phyloP scores from a whole-genome alignment of 2,113 vertebrate species.

The Enhydra lutris region DNA sequence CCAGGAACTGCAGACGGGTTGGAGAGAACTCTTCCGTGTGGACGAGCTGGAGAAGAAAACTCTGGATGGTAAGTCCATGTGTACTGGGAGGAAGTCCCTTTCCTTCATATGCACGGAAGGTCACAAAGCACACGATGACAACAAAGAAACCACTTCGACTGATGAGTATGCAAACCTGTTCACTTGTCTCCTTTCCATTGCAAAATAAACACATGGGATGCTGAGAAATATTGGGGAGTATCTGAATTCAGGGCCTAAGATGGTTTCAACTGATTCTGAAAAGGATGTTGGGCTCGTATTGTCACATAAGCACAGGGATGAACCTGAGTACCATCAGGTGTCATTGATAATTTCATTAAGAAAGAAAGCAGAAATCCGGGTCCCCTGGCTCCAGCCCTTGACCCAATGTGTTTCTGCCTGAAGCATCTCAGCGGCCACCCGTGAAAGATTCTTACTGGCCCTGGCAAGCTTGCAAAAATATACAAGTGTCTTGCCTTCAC shows the following conservation, averaged over 20 bases:
- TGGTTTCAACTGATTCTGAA: background rate
- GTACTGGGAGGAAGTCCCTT: background rate
- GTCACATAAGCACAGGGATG: slow-evolving; percentile 18
- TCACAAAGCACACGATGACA: background rate
- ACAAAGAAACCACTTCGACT: background rate
- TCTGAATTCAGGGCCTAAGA: background rate
- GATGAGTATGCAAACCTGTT: background rate
- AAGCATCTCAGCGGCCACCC: slow-evolving; percentile 83
- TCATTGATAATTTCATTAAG: slow-evolving; percentile 72
- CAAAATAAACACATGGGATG: background rate
- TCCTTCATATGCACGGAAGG: background rate
- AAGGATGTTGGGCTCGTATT: background rate
- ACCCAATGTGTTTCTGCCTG: slow-evolving; percentile 72
- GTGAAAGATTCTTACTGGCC: slow-evolving; percentile 76
- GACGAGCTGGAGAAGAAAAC: background rate
- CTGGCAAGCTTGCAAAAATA: slow-evolving; percentile 85
- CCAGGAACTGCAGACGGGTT: background rate
- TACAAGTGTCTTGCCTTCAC: slow-evolving; percentile 85
- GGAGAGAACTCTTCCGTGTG: background rate
- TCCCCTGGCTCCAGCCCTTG: slow-evolving; percentile 64
- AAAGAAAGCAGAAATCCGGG: slow-evolving; percentile 72
- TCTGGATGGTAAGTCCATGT: background rate
- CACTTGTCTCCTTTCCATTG: background rate
- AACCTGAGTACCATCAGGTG: slow-evolving; percentile 59
- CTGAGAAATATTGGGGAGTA: background rate